Percentiles rank a stretch among this genome's conserved stretches.
These are phyloP conservation scores for Dufourea novaeangliae DNA, from an alignment of 1,140 invertebrate genomes.

Conservation along the genomic window DNA sequence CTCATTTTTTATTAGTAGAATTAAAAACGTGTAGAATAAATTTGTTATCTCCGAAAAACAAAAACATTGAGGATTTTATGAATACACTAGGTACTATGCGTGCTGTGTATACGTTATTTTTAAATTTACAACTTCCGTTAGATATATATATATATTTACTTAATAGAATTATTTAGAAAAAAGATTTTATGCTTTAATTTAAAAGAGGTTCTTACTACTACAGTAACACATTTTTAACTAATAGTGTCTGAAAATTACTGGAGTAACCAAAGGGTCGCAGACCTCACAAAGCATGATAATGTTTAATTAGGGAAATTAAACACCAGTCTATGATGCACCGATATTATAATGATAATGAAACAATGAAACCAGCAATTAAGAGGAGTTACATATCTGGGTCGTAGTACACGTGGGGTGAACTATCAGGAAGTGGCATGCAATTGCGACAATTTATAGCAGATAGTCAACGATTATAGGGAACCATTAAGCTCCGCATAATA, in stretches of 20 bases:
- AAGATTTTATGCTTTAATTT: no score
- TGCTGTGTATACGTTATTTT: no score
- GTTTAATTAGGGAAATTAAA: background rate
- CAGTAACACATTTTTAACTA: no score
- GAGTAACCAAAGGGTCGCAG: background rate
- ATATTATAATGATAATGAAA: constrained; percentile 18
- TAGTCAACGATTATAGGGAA: constrained; percentile 41
- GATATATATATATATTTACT: no score
- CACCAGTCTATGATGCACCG: background rate
- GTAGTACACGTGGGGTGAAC: constrained; percentile 3
- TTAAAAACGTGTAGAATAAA: no score
- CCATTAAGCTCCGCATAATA: constrained; percentile 4
- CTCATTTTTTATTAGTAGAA: no score
- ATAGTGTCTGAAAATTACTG: background rate
- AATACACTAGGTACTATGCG: no score
- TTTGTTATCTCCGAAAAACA: no score
- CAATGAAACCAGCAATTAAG: constrained; percentile 36
- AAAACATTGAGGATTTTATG: no score
- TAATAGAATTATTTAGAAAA: no score
- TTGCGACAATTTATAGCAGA: constrained; percentile 42
- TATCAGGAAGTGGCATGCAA: constrained; percentile 42
- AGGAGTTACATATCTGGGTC: constrained; percentile 41
- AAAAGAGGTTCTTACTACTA: no score
- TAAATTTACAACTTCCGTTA: no score
- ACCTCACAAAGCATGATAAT: background rate